A percentile compares a stretch with the other conserved stretches of the same genome.
These are phyloP conservation scores for Mnemiopsis leidyi DNA, from an alignment of 37 sponge, comb jelly and placozoan genomes.

Conservation along the genomic window DNA sequence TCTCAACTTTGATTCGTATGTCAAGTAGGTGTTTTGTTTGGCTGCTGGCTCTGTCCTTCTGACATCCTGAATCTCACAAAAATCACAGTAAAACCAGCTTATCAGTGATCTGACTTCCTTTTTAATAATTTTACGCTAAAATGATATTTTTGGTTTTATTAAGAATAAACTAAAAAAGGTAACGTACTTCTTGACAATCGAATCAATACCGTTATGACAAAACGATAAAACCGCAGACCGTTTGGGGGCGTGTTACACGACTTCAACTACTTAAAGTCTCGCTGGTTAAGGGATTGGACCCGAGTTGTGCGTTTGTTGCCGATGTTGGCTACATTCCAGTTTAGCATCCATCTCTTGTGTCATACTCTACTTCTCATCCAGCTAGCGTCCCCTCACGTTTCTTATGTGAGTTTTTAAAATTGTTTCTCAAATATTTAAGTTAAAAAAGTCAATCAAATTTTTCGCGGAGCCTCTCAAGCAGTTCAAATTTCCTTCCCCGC, in stretches of 20 bases:
- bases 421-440: too few relatives aligned
- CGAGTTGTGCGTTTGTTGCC: not conserved
- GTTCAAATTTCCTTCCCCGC: not conserved
- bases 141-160: too few relatives aligned
- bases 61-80: too few relatives aligned
- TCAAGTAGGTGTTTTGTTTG: too few relatives aligned
- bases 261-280: not conserved
- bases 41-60: not conserved
- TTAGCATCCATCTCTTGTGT: not conserved
- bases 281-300: not conserved
- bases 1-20: not conserved
- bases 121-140: too few relatives aligned
- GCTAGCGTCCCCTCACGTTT: not conserved
- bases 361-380: not conserved
- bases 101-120: too few relatives aligned
- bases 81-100: too few relatives aligned
- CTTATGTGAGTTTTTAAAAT: not conserved
- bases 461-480: not conserved
- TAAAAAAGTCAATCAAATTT: not conserved
- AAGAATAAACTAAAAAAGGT: too few relatives aligned
- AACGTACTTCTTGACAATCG: too few relatives aligned
- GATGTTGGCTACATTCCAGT: not conserved
- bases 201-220: too few relatives aligned
- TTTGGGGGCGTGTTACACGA: not conserved
- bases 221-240: not conserved